Evolutionary conservation across 2,113 vertebrate species (phyloP).

Genomic region (Alaudala cheleensis): DNA sequence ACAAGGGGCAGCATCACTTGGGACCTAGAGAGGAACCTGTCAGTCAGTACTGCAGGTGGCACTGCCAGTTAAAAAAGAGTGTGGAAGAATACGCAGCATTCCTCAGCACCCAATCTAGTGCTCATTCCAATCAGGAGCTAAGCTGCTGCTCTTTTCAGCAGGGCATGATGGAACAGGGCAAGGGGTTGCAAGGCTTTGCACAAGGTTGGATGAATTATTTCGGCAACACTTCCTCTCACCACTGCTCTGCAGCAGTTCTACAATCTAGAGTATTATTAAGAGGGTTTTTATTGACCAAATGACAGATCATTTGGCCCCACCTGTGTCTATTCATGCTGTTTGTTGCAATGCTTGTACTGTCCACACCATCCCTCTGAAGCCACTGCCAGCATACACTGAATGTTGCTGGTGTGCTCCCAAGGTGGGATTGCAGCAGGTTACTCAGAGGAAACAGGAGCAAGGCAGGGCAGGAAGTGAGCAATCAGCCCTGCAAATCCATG

Average conservation of each 20-base stretch:
- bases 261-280: neutral
- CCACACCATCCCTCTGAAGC: neutral
- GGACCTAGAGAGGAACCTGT: neutral
- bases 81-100: neutral
- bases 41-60: neutral
- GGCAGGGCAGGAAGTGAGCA: neutral
- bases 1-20: neutral
- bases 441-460: neutral
- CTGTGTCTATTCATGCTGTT: neutral
- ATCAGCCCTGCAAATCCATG: neutral
- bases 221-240: neutral
- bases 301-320: neutral
- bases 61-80: neutral
- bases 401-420: neutral
- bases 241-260: neutral
- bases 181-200: neutral
- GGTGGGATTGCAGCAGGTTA: neutral
- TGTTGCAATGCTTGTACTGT: neutral
- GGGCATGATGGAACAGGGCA: neutral
- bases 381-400: neutral
- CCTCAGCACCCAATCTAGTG: neutral
- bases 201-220: neutral
- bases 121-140: neutral
- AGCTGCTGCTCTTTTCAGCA: neutral
- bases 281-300: neutral